phyloP scores from a whole-genome alignment of 2,888 invertebrate species.

The Epinotia nisella region DNA sequence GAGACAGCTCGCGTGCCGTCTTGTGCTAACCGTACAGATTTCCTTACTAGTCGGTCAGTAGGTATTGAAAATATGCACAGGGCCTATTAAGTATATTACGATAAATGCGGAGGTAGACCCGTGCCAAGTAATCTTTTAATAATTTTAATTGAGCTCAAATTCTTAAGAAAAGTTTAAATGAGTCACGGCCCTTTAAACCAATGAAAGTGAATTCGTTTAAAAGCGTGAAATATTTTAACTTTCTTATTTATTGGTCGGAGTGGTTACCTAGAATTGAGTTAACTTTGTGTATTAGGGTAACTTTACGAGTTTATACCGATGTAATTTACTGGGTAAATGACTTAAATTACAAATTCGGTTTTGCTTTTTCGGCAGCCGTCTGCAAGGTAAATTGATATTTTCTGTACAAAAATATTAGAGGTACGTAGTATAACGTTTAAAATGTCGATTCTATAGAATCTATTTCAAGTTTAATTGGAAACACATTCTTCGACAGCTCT shows the following conservation, averaged over 20 bases:
- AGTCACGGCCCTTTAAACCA: conserved; percentile 1
- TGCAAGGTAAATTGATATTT: not conserved
- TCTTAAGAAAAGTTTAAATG: not conserved
- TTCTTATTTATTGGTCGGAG: conserved; percentile 16
- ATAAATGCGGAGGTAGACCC: no score
- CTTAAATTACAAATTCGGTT: conserved; percentile 10
- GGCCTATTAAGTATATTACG: no score
- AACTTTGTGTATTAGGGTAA: conserved; percentile 28
- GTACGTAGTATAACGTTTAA: no score
- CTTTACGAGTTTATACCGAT: conserved; percentile 10
- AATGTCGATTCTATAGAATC: no score
- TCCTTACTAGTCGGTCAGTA: no score
- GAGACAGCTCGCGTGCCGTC: no score
- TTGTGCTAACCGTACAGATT: no score
- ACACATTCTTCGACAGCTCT: no score
- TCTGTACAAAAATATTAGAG: no score
- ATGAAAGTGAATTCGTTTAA: conserved; percentile 10
- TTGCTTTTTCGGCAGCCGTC: not conserved
- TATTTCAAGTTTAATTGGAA: no score
- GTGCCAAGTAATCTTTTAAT: not conserved
- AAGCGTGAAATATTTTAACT: conserved; percentile 33
- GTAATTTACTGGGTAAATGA: conserved; percentile 6
- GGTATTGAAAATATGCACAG: no score
- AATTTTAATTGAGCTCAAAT: not conserved
- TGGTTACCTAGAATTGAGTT: conserved; percentile 19